Conservation (phyloP, 2,888 invertebrate genomes). For the Xestobium rufovillosum region DNA sequence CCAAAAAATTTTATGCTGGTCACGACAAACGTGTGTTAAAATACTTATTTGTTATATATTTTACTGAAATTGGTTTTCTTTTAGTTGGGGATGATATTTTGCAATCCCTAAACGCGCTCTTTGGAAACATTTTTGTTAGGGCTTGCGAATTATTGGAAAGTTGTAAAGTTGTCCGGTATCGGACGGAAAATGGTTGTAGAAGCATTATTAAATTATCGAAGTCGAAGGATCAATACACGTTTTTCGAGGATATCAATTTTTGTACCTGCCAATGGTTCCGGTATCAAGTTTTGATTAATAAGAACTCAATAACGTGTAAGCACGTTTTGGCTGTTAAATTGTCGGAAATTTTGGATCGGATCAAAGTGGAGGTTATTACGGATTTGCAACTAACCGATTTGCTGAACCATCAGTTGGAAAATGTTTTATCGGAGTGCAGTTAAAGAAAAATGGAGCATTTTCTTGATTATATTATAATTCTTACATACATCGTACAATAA, state of each 20-base stretch:
- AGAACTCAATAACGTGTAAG: slow-evolving; percentile 53
- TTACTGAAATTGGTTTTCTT: slow-evolving; percentile 23
- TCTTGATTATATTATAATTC: no score
- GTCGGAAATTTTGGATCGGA: slow-evolving; percentile 43
- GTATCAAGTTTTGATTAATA: slow-evolving; percentile 48
- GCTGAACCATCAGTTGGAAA: slow-evolving; percentile 31
- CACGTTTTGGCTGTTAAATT: slow-evolving; percentile 60
- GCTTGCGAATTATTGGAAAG: slow-evolving; percentile 58
- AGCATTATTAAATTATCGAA: slow-evolving; percentile 54
- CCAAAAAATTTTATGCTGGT: no score
- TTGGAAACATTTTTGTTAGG: slow-evolving; percentile 51
- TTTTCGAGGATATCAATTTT: slow-evolving; percentile 59
- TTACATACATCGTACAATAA: no score
- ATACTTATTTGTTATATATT: no score
- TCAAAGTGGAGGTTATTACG: slow-evolving; percentile 43
- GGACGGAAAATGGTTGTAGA: slow-evolving; percentile 40
- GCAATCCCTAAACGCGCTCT: slow-evolving; percentile 50
- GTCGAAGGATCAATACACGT: slow-evolving; percentile 49
- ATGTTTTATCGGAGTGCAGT: no score
- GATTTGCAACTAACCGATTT: slow-evolving; percentile 45
- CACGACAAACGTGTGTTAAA: no score
- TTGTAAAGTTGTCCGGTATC: slow-evolving; percentile 47
- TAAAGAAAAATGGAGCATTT: no score
- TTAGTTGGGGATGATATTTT: slow-evolving; percentile 54
- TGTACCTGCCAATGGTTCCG: slow-evolving; percentile 60